A percentile compares a stretch with the other conserved stretches of the same genome.
Conservation (phyloP, 2,888 invertebrate genomes). For the Zaprionus lineosus region DNA sequence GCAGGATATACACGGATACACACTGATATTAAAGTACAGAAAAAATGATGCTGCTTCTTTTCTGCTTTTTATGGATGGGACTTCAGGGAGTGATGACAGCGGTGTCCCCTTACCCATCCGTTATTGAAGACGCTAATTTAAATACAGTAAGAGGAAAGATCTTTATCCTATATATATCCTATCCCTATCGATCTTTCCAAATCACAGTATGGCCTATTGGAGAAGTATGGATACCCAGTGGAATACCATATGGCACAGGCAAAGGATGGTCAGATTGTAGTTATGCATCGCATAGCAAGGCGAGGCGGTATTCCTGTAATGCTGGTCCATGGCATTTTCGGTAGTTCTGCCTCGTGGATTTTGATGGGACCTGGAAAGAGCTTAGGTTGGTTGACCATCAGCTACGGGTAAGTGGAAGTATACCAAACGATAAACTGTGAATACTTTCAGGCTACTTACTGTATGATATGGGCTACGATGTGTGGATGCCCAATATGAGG, state of each 20-base stretch:
- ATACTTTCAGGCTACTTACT: conserved; percentile 84
- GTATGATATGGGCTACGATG: conserved; percentile 83
- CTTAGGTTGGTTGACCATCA: conserved; percentile 4
- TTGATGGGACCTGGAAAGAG: conserved; percentile 86
- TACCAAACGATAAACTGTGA: background rate
- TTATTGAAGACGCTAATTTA: background rate
- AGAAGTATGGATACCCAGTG: conserved; percentile 85
- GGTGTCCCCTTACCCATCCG: background rate
- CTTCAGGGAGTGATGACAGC: no score
- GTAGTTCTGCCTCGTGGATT: conserved; percentile 89
- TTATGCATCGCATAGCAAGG: conserved; percentile 87
- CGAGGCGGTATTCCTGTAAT: conserved; percentile 84
- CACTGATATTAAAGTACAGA: no score
- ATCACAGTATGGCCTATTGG: background rate
- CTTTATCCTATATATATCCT: background rate
- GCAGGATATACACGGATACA: no score
- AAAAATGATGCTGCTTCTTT: no score
- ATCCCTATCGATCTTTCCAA: background rate
- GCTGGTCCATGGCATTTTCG: conserved; percentile 87
- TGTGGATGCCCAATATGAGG: conserved; percentile 86
- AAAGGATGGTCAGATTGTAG: conserved; percentile 88
- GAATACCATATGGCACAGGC: conserved; percentile 87
- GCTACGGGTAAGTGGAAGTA: background rate
- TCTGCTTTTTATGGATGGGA: no score
- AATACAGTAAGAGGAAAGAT: conserved; percentile 49